Evolutionary conservation across 2,888 invertebrate genomes (phyloP), one percentile per base, ranked within the genome.

Genomic region (Sicus ferrugineus): DNA sequence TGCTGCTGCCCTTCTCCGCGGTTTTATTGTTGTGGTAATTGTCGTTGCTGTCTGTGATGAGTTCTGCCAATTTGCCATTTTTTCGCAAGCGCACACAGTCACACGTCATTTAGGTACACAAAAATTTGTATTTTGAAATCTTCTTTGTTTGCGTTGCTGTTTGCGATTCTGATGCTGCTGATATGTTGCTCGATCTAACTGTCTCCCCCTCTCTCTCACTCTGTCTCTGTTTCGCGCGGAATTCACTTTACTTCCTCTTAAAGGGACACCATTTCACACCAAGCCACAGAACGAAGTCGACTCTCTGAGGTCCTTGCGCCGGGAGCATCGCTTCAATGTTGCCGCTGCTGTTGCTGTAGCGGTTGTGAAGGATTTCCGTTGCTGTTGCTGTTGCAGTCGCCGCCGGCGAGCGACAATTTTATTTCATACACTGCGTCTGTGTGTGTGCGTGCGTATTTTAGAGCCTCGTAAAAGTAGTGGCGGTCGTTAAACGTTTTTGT

Each of bases 91-190:
- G 50, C 67, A 48, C 56, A 70, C 70, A 73, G 73, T 75, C 73
- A 74, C 75, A 76, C 79, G 79, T 80, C 79, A 80, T 80, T 80
- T 80, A 80, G 79, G 73, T 48, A 31, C 23, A 21, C 61, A 42
- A 61, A 30, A 6, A n/a, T n/a, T n/a, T n/a, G n/a, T 31, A 64
- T 31, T 78, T 76, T 77, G 77, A 7, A 23, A 11, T 65, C 21
- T 23, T 14, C 46, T 56, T 23, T 52, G 54, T 46, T 63, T 31
- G 62, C 30, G 61, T 59, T 59, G 76, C 76, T 74, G 70, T 59
- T 70, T 50, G 54, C 9, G 50, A n/a, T n/a, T n/a, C n/a, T 21
- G 67, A 48, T 21, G 63, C 61, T 69, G 23, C 6, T 9, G 26
- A 26, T 54, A 26, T 54, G 54, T 54, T 72, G 58, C 42, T 76